Percentiles rank a stretch among this genome's conserved stretches.
These are phyloP conservation scores for Aphis craccivora DNA, from an alignment of 1,140 invertebrate species.

Conservation along the genomic window DNA sequence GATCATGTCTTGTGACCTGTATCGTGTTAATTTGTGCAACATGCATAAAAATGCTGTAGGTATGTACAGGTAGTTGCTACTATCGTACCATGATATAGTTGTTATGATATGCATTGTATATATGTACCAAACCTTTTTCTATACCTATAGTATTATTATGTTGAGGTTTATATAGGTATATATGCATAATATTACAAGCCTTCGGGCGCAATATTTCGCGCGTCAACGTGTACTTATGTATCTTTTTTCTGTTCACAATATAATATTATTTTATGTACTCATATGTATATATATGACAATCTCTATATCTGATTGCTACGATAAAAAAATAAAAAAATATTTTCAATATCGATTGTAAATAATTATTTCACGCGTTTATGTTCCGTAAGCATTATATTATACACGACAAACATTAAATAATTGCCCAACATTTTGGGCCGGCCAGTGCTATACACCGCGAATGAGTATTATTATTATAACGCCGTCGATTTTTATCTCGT, in stretches of 20 bases:
- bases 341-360: constrained; percentile 26
- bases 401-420: not conserved
- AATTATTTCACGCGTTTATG: constrained; percentile 30
- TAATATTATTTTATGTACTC: no score
- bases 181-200: not conserved
- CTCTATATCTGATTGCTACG: not conserved
- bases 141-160: not conserved
- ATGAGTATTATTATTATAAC: not conserved
- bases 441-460: no score
- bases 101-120: not conserved
- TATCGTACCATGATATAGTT: not conserved
- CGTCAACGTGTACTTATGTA: not conserved
- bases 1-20: constrained; percentile 47
- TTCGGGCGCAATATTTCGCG: not conserved
- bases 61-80: not conserved
- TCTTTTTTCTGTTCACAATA: not conserved
- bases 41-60: constrained; percentile 23
- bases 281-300: not conserved
- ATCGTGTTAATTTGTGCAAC: constrained; percentile 56
- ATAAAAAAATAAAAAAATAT: not conserved
- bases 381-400: not conserved
- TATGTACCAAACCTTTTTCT: not conserved
- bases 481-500: constrained; percentile 26
- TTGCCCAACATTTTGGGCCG: not conserved
- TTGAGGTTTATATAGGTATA: not conserved